These are phyloP conservation scores for Thomomys bottae DNA, from an alignment of 2,113 vertebrate genomes.

Conservation along the genomic window DNA sequence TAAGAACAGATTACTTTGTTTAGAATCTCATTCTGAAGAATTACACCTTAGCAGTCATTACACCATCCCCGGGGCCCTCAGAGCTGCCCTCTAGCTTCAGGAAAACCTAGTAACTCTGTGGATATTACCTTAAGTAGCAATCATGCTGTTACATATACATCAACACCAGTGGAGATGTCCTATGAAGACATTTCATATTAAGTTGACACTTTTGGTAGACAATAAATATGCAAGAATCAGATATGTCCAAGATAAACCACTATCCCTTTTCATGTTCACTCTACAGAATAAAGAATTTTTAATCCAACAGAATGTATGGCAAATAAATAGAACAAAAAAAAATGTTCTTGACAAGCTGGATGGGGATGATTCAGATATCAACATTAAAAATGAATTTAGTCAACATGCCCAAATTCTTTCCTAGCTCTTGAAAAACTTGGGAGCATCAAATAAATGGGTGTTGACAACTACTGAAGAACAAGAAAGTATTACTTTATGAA, in stretches of 20 bases:
- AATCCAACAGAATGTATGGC: slow-evolving; percentile 28
- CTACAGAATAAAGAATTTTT: slow-evolving; percentile 5
- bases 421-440: slow-evolving; percentile 47
- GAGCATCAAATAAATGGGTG: slow-evolving; percentile 34
- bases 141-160: neutral
- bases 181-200: slow-evolving; percentile 43
- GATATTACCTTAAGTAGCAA: neutral
- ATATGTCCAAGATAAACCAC: slow-evolving; percentile 33
- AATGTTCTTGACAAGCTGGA: slow-evolving; percentile 43
- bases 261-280: slow-evolving; percentile 3
- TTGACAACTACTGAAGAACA: slow-evolving; percentile 54
- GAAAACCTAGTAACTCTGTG: slow-evolving; percentile 1
- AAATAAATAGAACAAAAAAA: too few species aligned
- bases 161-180: neutral
- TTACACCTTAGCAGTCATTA: neutral
- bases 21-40: neutral
- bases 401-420: slow-evolving; percentile 44
- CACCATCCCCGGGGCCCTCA: neutral
- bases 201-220: slow-evolving; percentile 6
- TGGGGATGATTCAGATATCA: neutral
- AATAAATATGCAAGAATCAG: slow-evolving; percentile 48
- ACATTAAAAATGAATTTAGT: slow-evolving; percentile 56
- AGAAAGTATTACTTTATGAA: slow-evolving; percentile 26
- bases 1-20: neutral
- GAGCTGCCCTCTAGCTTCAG: neutral